phyloP scores from a whole-genome alignment of 2,797 vertebrate species.

The Melanotaenia nigrans region DNA sequence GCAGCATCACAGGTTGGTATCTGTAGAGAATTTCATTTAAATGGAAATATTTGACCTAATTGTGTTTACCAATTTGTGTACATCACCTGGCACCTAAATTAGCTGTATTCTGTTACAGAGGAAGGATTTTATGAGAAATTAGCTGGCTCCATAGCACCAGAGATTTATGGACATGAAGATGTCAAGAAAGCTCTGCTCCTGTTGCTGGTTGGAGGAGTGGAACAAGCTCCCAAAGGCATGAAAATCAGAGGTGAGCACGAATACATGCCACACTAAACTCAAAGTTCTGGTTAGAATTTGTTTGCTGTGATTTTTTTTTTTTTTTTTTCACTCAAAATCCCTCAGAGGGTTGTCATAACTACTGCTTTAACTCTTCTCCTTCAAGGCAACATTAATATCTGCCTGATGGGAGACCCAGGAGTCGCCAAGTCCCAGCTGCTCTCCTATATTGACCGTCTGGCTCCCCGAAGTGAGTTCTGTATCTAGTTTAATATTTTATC shows the following conservation, averaged over 20 bases:
- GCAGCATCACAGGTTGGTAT: constrained; percentile 85
- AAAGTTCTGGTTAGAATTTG: not conserved
- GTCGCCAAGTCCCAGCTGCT: constrained; percentile 96
- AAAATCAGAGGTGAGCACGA: constrained; percentile 89
- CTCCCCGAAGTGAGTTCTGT: constrained; percentile 89
- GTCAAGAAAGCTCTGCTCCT: constrained; percentile 95
- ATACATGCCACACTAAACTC: no score
- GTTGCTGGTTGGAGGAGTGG: constrained; percentile 91
- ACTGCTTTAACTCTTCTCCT: not conserved
- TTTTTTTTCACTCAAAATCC: not conserved
- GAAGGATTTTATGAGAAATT: constrained; percentile 94
- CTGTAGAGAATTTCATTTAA: not conserved
- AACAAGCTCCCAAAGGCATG: constrained; percentile 92
- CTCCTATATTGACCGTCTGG: constrained; percentile 94
- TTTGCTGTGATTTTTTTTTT: not conserved
- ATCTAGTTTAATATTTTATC: constrained; percentile 45
- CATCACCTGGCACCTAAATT: not conserved
- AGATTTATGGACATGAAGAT: constrained; percentile 95
- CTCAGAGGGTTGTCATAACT: constrained; percentile 5
- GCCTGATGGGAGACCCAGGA: constrained; percentile 95
- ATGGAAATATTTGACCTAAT: no score
- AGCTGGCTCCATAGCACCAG: constrained; percentile 91
- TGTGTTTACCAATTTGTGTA: not conserved
- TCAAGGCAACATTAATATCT: constrained; percentile 94
- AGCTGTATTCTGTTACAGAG: constrained; percentile 70